Evolutionary conservation across 2,888 invertebrate species (phyloP), one percentile per base, ranked within the genome.

Genomic region (Meteorus colon): DNA sequence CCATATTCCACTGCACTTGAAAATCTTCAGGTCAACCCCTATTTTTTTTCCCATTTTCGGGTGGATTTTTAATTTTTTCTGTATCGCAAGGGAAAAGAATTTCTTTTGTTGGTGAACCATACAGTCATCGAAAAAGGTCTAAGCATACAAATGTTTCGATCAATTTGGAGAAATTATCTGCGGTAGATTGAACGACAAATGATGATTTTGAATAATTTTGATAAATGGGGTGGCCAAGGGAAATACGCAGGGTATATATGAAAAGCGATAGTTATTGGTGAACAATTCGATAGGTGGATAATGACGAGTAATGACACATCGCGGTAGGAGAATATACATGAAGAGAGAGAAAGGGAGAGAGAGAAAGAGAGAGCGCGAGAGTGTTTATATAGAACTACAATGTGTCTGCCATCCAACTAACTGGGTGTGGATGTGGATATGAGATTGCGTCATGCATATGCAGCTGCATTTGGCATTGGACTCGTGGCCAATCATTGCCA

Each of bases 391-490:
- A 77, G 74, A 67, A 76, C 59, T 59, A 60, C 41, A 41, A 34
- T 62, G 31, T 69, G 27, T 73, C 70, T 72, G 75, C 66, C 67
- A 68, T 70, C 65, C 77, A 62, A 34, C 68, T 69, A 68, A 68
- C 34, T 59, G 67, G 80, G 78, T 81, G 82, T 80, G 85, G 82
- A 84, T 84, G 82, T 84, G 83, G 86, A 86, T 86, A 86, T 83
- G 87, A 88, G 87, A 88, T 88, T 89, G 86, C 86, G 84, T 86
- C 87, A 88, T 88, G 86, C 88, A 88, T 89, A 88, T 88, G 88
- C 87, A 87, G 88, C 83, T 86, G 85, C 84, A 86, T 87, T 86
- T 86, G 87, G 86, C 85, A 85, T 85, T 82, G 84, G 81, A 81
- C 82, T 80, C 82, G 83, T 81, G 83, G 82, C 83, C 85, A 86